Conservation (phyloP, 2,888 invertebrate species). For the Pasiphila rectangulata region DNA sequence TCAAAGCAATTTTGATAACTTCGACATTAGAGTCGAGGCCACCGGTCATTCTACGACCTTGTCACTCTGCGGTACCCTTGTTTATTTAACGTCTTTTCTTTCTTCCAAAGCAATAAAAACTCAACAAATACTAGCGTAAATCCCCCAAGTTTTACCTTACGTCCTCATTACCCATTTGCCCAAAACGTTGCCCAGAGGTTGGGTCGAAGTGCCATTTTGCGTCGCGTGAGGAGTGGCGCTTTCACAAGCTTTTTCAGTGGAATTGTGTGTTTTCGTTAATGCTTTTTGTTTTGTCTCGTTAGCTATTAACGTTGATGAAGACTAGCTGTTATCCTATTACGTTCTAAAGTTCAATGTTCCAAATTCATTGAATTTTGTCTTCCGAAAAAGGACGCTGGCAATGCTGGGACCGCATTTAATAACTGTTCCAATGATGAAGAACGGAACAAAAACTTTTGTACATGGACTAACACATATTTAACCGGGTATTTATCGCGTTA, state of each 20-base stretch:
- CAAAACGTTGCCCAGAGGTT: slow-evolving; percentile 11
- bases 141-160: slow-evolving; percentile 31
- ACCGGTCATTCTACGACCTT: background rate
- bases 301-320: slow-evolving; percentile 20
- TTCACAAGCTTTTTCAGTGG: slow-evolving; percentile 16
- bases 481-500: too few relatives aligned
- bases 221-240: slow-evolving; percentile 24
- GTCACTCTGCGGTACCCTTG: slow-evolving; percentile 18
- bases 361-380: background rate
- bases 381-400: background rate
- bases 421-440: too few relatives aligned
- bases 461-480: too few relatives aligned
- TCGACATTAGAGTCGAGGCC: too few relatives aligned
- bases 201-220: slow-evolving; percentile 22
- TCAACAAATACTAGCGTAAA: slow-evolving; percentile 33
- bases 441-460: too few relatives aligned
- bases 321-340: background rate
- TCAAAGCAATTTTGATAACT: too few relatives aligned
- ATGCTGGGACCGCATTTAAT: too few relatives aligned
- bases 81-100: slow-evolving; percentile 30
- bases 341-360: background rate
- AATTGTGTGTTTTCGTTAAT: slow-evolving; percentile 20
- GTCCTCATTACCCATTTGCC: slow-evolving; percentile 29
- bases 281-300: slow-evolving; percentile 13
- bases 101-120: slow-evolving; percentile 28